phyloP scores from a whole-genome alignment of 2,888 invertebrate genomes.

The Holacanthella duospinosa region DNA sequence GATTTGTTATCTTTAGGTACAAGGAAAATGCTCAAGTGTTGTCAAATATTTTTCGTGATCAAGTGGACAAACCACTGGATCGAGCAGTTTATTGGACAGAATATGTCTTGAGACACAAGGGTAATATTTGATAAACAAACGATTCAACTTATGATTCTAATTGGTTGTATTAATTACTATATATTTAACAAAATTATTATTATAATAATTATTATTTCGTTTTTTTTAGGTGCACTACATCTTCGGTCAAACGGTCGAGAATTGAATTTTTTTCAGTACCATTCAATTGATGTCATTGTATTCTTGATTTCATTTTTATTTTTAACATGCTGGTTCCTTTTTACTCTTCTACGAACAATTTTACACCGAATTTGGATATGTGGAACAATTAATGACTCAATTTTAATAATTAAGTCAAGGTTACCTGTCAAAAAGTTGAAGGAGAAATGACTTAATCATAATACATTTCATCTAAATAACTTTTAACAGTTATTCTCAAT shows the following conservation, averaged over 20 bases:
- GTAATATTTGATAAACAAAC: no score
- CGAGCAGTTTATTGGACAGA: slow-evolving; percentile 2
- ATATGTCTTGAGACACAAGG: no score
- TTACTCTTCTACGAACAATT: not conserved
- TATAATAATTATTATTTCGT: no score
- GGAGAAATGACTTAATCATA: no score
- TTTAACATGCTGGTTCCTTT: not conserved
- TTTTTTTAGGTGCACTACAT: not conserved
- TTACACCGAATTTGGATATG: no score
- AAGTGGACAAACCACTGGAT: not conserved
- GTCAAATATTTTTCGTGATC: not conserved
- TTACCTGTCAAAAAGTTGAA: no score
- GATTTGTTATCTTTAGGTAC: not conserved
- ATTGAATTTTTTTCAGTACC: no score
- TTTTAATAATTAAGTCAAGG: no score
- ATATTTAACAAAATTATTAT: not conserved
- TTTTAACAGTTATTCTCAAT: no score
- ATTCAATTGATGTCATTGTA: not conserved
- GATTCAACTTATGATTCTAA: not conserved
- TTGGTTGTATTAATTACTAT: no score
- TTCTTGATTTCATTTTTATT: not conserved
- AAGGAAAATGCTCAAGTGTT: not conserved
- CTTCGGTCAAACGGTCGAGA: not conserved
- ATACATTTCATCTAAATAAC: no score
- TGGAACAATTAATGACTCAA: no score